Base-by-base conservation (phyloP, 2,888 invertebrate genomes). In the Agrotis clavis region DNA sequence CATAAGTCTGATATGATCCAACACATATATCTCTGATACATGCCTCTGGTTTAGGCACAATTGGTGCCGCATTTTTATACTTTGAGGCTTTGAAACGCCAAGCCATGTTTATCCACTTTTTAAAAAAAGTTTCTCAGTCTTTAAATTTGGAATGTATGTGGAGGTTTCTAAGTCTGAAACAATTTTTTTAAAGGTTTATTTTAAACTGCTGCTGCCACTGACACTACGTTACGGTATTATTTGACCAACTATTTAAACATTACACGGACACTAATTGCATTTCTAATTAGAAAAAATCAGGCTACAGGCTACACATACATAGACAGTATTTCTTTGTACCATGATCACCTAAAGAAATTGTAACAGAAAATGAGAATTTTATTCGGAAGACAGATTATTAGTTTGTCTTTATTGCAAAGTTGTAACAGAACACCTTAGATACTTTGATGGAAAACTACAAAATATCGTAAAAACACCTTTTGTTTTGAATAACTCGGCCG, bases 21-120 rank as follows among this genome's bases (percentile, higher is more conserved):
- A 99, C 98, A 88, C 98, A 98, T 86, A 99, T 97, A 92, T 99
- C 99, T 85, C 98, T 97, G 84, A 98, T 97, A 96, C 98, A 98
- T 84, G 98, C 98, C 97, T 99, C 99, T 75, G 99, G 99, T 93
- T 99, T 99, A 53, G 99, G 99, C 90, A 99, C 98, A 90, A 99
- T 99, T 57, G 99, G 99, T 85, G 99, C 98, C 81, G 99, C 99
- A 98, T 99, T 99, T 97, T 99, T 99, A 96, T 99, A 99, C 95
- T 99, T 99, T 80, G 99, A 99, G 92, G 99, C 99, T 97, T 99
- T 99, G 96, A 99, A 99, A 95, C 99, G 97, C 98, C 98, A 98
- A 95, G 98, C 98, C 98, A 99, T 98, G 86, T 83, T 94, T 87
- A 89, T 90, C 90, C 92, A 94, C 91, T 92, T 91, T 86, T 79